These are phyloP conservation scores for Poecilia wingei DNA, from an alignment of 2,797 vertebrate species.

Conservation along the genomic window DNA sequence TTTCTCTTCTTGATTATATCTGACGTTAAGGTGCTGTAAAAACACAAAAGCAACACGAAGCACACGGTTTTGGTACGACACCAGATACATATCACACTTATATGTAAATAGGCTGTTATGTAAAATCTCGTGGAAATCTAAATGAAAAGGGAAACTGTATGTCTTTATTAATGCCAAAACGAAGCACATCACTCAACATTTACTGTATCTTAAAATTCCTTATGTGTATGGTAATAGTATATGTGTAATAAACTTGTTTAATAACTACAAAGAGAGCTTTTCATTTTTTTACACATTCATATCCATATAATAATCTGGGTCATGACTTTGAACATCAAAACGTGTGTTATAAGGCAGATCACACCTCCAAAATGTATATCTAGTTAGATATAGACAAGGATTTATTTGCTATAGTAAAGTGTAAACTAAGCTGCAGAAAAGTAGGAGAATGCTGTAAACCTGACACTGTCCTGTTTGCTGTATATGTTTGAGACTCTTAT, in stretches of 20 bases:
- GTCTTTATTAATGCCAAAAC: conserved; percentile 63
- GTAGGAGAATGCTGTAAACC: neutral
- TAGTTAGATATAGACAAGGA: neutral
- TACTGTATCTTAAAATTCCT: conserved; percentile 59
- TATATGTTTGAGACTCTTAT: neutral
- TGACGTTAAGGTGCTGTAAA: conserved; percentile 58
- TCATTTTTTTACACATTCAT: neutral
- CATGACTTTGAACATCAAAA: neutral
- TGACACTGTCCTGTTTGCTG: neutral
- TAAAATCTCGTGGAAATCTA: conserved; percentile 52
- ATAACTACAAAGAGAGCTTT: conserved; percentile 33
- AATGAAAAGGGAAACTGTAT: conserved; percentile 39
- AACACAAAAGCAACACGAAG: conserved; percentile 38
- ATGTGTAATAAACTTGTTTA: conserved; percentile 68
- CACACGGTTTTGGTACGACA: conserved; percentile 50
- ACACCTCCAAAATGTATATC: neutral
- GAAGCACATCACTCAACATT: conserved; percentile 71
- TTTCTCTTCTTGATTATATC: conserved; percentile 44
- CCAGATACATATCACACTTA: conserved; percentile 67
- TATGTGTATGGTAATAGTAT: conserved; percentile 68
- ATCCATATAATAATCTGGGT: neutral
- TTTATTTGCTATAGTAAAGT: neutral
- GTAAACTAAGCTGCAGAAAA: neutral
- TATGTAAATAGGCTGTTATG: conserved; percentile 71
- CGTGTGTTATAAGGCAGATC: neutral